Percentiles rank a stretch among this genome's conserved stretches.
Evolutionary conservation across 2,113 vertebrate species (phyloP).

Genomic region (Tonatia bakeri): DNA sequence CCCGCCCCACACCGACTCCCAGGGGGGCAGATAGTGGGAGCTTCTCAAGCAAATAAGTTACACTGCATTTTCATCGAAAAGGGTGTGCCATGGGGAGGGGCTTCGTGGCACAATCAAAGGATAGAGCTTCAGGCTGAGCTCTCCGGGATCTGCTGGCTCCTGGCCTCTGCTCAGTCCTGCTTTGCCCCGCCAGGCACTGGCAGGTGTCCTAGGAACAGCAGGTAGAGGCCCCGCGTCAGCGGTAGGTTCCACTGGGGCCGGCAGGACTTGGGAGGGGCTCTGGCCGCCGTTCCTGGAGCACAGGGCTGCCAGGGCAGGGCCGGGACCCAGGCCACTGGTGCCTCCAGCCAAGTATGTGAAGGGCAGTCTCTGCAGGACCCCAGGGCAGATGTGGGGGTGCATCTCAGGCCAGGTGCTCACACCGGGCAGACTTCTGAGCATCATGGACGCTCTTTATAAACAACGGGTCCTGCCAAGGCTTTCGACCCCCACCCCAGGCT

Average conservation of each 20-base stretch:
- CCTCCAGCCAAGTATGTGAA: not conserved
- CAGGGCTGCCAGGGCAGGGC: not conserved
- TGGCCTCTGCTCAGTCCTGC: not conserved
- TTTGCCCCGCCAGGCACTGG: not conserved
- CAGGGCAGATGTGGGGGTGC: rapidly evolving
- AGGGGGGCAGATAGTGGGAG: not conserved
- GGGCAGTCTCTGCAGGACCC: not conserved
- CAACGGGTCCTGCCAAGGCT: rapidly evolving
- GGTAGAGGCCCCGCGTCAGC: not conserved
- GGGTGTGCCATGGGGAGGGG: not conserved
- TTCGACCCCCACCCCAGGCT: not conserved
- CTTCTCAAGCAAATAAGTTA: conserved; percentile 31
- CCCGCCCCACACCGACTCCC: not conserved
- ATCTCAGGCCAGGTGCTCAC: not conserved
- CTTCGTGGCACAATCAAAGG: not conserved
- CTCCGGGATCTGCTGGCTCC: rapidly evolving
- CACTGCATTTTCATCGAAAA: not conserved
- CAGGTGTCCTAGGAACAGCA: not conserved
- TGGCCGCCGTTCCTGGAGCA: not conserved
- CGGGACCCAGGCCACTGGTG: not conserved
- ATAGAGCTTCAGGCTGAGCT: not conserved
- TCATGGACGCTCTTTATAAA: not conserved
- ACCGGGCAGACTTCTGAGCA: not conserved
- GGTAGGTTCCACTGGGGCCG: not conserved
- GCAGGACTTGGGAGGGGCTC: not conserved